These are phyloP conservation scores for Fulica atra DNA, from an alignment of 2,113 vertebrate genomes.

Conservation along the genomic window DNA sequence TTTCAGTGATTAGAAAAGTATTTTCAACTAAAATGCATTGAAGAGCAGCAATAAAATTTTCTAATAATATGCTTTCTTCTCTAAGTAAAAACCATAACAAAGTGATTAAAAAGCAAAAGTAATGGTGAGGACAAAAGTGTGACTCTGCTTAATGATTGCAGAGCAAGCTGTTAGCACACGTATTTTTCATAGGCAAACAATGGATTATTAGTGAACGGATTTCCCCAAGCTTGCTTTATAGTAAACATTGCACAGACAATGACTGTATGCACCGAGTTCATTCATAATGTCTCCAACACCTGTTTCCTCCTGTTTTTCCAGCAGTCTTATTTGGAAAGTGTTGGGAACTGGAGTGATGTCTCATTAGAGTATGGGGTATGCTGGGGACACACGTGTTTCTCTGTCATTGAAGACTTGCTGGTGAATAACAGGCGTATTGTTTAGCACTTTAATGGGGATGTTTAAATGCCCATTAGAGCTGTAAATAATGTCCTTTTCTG, in stretches of 20 bases:
- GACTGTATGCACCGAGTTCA: conserved; percentile 37
- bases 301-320: conserved; percentile 79
- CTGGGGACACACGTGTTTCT: conserved; percentile 36
- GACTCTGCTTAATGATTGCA: neutral
- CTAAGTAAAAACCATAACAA: neutral
- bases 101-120: conserved; percentile 33
- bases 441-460: neutral
- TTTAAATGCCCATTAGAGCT: conserved; percentile 1
- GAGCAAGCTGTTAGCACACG: neutral
- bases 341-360: conserved; percentile 8
- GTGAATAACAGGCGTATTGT: conserved; percentile 32
- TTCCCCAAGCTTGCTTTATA: conserved; percentile 72
- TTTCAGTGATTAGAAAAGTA: neutral
- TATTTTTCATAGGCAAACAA: conserved; percentile 64
- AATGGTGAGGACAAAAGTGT: neutral
- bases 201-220: conserved; percentile 68
- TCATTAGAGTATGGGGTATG: conserved; percentile 58
- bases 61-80: neutral
- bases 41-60: neutral
- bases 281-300: conserved; percentile 78
- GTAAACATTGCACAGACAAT: conserved; percentile 43
- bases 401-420: conserved; percentile 43
- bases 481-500: neutral
- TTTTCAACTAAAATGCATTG: neutral
- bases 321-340: conserved; percentile 2